Evolutionary conservation across 2,797 vertebrate genomes (phyloP).

Genomic region (Tympanoctomys barrerae): DNA sequence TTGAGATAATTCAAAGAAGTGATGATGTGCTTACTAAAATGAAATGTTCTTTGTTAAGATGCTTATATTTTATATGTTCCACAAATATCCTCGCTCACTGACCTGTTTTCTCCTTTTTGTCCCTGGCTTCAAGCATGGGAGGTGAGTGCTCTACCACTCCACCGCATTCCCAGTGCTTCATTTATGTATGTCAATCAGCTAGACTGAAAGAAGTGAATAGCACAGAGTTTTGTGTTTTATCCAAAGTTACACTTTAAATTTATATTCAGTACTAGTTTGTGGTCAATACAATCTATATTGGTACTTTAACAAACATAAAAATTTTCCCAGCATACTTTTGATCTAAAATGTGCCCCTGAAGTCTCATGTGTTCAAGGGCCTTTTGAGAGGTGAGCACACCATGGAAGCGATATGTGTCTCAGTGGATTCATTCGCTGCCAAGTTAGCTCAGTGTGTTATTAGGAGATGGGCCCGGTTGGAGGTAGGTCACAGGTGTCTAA

Average conservation of each 20-base stretch:
- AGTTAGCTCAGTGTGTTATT: not conserved
- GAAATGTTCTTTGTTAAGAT: slow-evolving; percentile 11
- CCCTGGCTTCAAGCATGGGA: not conserved
- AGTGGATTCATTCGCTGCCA: not conserved
- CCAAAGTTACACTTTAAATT: not conserved
- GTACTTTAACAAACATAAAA: not conserved
- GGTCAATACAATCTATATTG: not conserved
- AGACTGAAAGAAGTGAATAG: slow-evolving; percentile 13
- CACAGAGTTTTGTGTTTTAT: not conserved
- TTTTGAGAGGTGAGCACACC: not conserved
- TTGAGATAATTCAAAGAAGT: slow-evolving; percentile 28
- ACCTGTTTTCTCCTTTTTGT: slow-evolving; percentile 40
- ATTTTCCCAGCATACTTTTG: not conserved
- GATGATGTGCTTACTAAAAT: not conserved
- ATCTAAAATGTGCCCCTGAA: not conserved
- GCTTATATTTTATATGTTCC: slow-evolving; percentile 68
- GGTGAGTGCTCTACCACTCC: not conserved
- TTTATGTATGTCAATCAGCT: not conserved
- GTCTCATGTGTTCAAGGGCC: not conserved
- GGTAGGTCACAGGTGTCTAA: not conserved
- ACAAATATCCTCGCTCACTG: not conserved
- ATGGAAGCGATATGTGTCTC: not conserved
- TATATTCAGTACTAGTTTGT: not conserved
- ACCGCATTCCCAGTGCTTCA: not conserved
- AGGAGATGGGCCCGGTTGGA: not conserved